Evolutionary conservation across 2,113 vertebrate genomes (phyloP), one percentile per base, ranked within the genome.

Genomic region (Lethenteron reissneri): DNA sequence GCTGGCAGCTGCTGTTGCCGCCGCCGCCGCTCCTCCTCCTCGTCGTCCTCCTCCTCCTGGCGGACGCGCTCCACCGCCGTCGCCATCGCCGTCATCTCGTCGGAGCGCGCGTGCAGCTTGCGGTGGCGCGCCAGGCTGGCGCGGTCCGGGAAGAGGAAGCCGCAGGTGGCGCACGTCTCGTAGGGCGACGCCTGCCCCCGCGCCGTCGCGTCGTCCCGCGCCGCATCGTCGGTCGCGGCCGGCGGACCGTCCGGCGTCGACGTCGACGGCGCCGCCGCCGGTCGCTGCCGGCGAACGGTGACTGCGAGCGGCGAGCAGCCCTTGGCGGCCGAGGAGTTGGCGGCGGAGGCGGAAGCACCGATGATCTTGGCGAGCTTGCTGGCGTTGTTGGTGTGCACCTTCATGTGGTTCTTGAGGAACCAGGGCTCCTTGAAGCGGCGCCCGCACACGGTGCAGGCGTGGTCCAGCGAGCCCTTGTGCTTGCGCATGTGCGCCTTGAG

Each of bases 401-500:
- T 92, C 89, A 92, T 92, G 80, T 92, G 89, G 78, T 92, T 92
- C 80, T 92, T 92, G 69, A 92, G 84, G 79, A 92, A 92, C 89
- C 89, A 92, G 58, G 89, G 87, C 76, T 92, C 89, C 77, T 92
- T 92, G 78, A 92, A 92, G 76, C 89, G 87, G 71, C 89, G 88
- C 64, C 88, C 89, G 56, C 89, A 92, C 19, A 91, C 88, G 70
- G 87, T 86, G 77, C 89, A 92, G 75, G 88, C 88, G 71, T 92
- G 89, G 78, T 92, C 89, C 73, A 92, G 83, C 64, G 89, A 91
- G 75, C 87, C 4, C 15, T 19, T 68, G 62, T 99, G 94, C 41
- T 97, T 92, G 79, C 97, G 97, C 94, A 99, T 99, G 81, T 99
- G 94, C 75, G 97, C 97, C 79, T 99, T 99, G 59, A 99, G 86